Base-by-base conservation (phyloP, 2,888 invertebrate genomes). In the Tanypteryx hageni region DNA sequence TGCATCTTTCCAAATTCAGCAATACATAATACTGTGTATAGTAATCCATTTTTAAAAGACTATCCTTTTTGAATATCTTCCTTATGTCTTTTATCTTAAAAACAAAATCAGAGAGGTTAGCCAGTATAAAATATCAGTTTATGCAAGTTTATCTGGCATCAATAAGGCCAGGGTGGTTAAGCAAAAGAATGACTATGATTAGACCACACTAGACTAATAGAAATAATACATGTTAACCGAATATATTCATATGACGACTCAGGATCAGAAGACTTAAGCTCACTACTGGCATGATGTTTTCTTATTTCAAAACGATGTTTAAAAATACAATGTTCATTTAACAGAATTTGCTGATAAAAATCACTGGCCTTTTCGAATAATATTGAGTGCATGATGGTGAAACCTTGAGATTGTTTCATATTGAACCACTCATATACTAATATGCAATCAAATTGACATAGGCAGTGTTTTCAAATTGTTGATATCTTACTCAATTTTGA, bases 31-130 rank as follows among this genome's bases (percentile, higher is more conserved):
- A 89, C 13, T 64, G 64, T 10, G n/a, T 68, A n/a, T 64, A 56
- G 44, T 89, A 68, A 89, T 89, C 89, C 18, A 89, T 64, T 61
- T 89, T 27, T n/a, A 61, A 16, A 10, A 89, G 31, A 64, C 89
- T 89, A 56, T 68, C 61, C 13, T 44, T 64, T 44, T 64, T 89
- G 61, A 89, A 89, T n/a, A 89, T 68, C 44, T 64, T 61, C 3
- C 44, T 64, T 11, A 89, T 89, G 11, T 89, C 59, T 56, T 68
- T 56, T 3, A 64, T 27, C 89, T 89, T 61, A 44, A 18, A 56
- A 27, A 61, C 16, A 64, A 89, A 57, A 44, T 0, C 64, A 64
- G 13, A 11, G 18, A 64, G n/a, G 16, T n/a, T 11, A 11, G 18
- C 64, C 18, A 64, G 10, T 11, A 7, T 18, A 64, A n/a, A n/a